These are phyloP conservation scores for Chelonoidis abingdonii DNA, from an alignment of 2,113 vertebrate species.

Conservation along the genomic window DNA sequence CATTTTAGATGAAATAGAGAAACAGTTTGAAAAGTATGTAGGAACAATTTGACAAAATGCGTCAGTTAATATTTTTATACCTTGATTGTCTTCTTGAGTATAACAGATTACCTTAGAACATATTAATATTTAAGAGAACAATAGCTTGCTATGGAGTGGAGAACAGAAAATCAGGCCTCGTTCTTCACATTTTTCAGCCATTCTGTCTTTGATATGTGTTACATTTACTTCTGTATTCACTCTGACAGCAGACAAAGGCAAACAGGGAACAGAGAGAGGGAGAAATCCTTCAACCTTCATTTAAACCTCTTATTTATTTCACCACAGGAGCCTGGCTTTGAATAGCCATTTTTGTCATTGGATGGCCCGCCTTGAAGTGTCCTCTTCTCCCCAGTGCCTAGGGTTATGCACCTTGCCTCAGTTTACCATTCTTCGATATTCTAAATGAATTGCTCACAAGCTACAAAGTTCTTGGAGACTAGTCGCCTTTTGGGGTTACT, in stretches of 20 bases:
- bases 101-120: not conserved
- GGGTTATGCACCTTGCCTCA: too few relatives aligned
- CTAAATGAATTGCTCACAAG: too few relatives aligned
- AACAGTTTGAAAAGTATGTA: not conserved
- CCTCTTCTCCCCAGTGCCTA: too few relatives aligned
- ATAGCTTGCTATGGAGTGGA: conserved; percentile 27
- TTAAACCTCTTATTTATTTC: not conserved
- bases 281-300: not conserved
- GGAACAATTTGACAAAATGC: not conserved
- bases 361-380: too few relatives aligned
- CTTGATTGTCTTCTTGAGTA: conserved; percentile 27
- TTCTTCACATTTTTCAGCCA: not conserved
- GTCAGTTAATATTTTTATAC: conserved; percentile 9
- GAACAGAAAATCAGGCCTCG: not conserved
- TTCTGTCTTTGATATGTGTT: conserved; percentile 27
- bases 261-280: not conserved
- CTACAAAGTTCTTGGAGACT: too few relatives aligned
- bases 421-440: too few relatives aligned
- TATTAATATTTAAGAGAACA: not conserved
- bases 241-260: conserved; percentile 21
- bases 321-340: conserved; percentile 8
- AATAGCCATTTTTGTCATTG: too few relatives aligned
- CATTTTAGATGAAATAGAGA: not conserved
- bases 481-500: too few relatives aligned
- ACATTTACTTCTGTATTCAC: not conserved